These are phyloP conservation scores for Betta splendens DNA, from an alignment of 2,797 vertebrate species.

Conservation along the genomic window DNA sequence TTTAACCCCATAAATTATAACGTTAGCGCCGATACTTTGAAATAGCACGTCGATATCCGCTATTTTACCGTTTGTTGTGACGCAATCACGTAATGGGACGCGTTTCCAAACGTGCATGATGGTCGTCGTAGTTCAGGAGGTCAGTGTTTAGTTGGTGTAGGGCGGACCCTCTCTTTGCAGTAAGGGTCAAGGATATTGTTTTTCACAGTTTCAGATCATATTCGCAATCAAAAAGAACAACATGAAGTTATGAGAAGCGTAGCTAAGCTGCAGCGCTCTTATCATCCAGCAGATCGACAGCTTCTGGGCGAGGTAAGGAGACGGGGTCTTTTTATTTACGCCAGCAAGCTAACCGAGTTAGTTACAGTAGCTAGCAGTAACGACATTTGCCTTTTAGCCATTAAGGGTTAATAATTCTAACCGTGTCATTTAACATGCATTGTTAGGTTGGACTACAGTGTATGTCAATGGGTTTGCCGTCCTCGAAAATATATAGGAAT, in stretches of 20 bases:
- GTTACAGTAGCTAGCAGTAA: conserved; percentile 11
- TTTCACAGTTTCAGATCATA: background rate
- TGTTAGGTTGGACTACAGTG: background rate
- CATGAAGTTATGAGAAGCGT: conserved; percentile 35
- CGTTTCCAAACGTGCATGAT: conserved; percentile 46
- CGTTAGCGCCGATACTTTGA: conserved; percentile 41
- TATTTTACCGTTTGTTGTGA: background rate
- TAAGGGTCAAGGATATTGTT: conserved; percentile 6
- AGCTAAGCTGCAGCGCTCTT: conserved; percentile 9
- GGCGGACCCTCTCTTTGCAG: conserved; percentile 27
- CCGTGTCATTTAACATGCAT: background rate
- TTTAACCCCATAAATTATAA: background rate
- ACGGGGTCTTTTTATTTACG: conserved; percentile 1
- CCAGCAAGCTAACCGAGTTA: conserved; percentile 15
- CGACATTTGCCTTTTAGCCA: background rate
- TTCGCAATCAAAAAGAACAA: conserved; percentile 25
- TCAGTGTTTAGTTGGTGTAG: conserved; percentile 42
- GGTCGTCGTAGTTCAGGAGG: conserved; percentile 51
- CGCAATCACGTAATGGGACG: background rate
- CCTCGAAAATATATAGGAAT: background rate
- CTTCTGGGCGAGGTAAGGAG: conserved; percentile 51
- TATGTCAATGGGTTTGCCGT: background rate
- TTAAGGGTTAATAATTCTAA: background rate
- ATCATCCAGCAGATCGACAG: conserved; percentile 12
- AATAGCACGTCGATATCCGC: conserved; percentile 24